phyloP scores from a whole-genome alignment of 2,888 invertebrate species.

The Catocala sponsa region DNA sequence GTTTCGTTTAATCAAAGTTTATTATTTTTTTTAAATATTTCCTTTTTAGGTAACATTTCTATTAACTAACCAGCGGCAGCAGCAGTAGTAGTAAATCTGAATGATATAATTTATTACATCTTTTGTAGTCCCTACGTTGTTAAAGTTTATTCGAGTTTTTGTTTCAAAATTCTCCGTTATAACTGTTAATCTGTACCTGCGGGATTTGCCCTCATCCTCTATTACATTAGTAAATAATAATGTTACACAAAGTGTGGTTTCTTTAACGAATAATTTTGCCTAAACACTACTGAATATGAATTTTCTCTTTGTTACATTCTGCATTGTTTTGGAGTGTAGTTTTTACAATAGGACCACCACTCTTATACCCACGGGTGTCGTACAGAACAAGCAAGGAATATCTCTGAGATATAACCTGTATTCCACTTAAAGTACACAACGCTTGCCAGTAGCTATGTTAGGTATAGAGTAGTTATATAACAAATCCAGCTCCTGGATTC shows the following conservation, averaged over 20 bases:
- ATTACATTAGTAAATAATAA: constrained; percentile 7
- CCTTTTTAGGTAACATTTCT: no score
- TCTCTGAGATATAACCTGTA: no score
- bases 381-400: background rate
- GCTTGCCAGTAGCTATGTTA: no score
- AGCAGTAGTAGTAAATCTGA: background rate
- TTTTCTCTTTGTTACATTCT: background rate
- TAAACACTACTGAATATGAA: background rate
- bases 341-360: constrained; percentile 3
- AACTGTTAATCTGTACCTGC: background rate
- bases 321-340: background rate
- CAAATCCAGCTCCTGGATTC: no score
- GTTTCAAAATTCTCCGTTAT: constrained; percentile 1
- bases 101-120: background rate
- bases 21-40: no score
- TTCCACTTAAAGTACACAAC: no score
- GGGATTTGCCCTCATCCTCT: constrained; percentile 1
- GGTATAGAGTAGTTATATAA: no score
- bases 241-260: background rate
- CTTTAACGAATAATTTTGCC: constrained; percentile 5
- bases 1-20: no score
- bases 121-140: background rate
- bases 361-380: background rate
- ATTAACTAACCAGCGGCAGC: no score
- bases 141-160: constrained; percentile 6